Conservation (phyloP, 1,140 invertebrate genomes). For the Anoplolepis gracilipes region DNA sequence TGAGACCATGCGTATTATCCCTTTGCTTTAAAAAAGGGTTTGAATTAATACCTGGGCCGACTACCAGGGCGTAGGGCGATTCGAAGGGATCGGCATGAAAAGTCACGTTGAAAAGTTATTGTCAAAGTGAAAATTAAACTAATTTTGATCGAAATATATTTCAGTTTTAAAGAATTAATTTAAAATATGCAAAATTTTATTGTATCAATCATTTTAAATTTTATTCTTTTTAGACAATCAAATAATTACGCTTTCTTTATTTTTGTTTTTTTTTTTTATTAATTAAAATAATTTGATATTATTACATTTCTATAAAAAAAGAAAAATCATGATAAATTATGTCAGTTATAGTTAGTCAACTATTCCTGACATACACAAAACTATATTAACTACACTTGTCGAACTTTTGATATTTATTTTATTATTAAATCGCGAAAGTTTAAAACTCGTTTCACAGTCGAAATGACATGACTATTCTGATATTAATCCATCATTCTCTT, state of each 20-base stretch:
- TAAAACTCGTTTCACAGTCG: constrained; percentile 19
- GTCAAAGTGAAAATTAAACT: neutral
- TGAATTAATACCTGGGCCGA: constrained; percentile 21
- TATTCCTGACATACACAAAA: neutral
- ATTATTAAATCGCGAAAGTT: constrained; percentile 35
- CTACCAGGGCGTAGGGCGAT: neutral
- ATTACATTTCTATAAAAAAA: constrained; percentile 15
- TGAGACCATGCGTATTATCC: constrained; percentile 50
- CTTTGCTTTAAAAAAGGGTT: constrained; percentile 39
- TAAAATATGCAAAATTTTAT: neutral
- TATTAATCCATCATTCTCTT: constrained; percentile 47
- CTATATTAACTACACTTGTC: constrained; percentile 8
- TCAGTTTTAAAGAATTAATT: neutral
- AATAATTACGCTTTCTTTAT: neutral
- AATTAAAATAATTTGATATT: neutral
- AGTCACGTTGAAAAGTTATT: constrained; percentile 45
- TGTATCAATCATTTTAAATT: neutral
- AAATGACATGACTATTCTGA: constrained; percentile 28
- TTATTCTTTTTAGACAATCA: neutral
- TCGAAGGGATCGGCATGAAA: constrained; percentile 13
- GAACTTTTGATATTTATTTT: constrained; percentile 23
- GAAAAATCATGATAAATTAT: constrained; percentile 13
- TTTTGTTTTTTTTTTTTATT: neutral
- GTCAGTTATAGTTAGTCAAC: neutral
- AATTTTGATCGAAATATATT: constrained; percentile 5